A percentile compares a stretch with the other conserved stretches of the same genome.
Evolutionary conservation across 2,113 vertebrate genomes (phyloP).

Genomic region (Pristiophorus japonicus): DNA sequence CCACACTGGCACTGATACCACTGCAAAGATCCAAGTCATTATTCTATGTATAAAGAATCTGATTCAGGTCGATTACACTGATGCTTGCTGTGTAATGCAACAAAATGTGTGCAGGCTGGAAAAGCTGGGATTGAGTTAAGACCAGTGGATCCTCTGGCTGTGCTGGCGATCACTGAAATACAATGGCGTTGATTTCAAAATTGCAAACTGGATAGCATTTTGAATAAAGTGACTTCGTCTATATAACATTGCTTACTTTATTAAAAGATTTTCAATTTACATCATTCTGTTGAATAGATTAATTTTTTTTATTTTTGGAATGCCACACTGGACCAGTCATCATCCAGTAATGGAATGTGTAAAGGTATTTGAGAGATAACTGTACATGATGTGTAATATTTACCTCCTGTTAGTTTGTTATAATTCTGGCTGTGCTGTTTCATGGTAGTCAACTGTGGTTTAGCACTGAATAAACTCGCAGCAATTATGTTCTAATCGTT

Average conservation of each 20-base stretch:
- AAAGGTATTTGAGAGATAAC: background rate
- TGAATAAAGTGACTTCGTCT: background rate
- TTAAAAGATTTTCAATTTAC: conserved; percentile 8
- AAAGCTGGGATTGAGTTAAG: background rate
- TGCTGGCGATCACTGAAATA: background rate
- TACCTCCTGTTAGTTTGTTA: background rate
- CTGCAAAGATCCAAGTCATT: background rate
- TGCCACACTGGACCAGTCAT: background rate
- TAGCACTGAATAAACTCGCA: background rate
- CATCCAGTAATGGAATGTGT: background rate
- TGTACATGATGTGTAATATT: background rate
- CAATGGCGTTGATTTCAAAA: background rate
- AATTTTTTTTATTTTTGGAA: background rate
- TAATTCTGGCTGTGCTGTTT: background rate
- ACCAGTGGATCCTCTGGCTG: conserved; percentile 7
- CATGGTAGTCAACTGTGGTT: background rate
- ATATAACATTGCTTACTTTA: conserved; percentile 18
- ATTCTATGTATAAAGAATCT: background rate
- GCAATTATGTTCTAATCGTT: background rate
- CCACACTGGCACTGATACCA: too few relatives aligned
- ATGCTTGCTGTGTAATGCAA: background rate
- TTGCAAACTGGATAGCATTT: conserved; percentile 21
- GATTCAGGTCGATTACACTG: background rate
- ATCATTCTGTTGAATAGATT: background rate
- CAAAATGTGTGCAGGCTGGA: background rate